phyloP scores from a whole-genome alignment of 2,113 vertebrate genomes.

The Odocoileus hemionus region DNA sequence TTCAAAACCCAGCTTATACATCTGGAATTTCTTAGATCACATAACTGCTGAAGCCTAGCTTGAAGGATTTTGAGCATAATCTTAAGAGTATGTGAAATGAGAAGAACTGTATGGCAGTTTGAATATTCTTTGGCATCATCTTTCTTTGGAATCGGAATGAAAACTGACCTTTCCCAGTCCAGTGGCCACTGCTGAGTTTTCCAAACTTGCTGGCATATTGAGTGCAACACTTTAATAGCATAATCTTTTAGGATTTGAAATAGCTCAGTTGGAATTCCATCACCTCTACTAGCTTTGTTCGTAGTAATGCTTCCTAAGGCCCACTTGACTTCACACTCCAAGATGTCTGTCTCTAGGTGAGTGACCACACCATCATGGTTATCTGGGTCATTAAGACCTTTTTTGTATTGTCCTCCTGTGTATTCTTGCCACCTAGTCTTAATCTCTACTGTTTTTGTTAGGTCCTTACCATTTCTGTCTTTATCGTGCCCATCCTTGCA shows the following conservation, averaged over 20 bases:
- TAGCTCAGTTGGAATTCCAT: neutral
- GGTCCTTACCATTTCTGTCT: neutral
- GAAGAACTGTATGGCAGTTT: neutral
- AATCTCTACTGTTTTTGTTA: neutral
- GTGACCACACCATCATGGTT: neutral
- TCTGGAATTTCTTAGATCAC: neutral
- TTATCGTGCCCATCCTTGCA: neutral
- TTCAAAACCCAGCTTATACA: neutral
- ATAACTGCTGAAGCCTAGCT: neutral
- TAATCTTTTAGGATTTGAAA: neutral
- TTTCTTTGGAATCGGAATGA: neutral
- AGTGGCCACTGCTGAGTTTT: neutral
- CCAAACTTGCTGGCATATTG: neutral
- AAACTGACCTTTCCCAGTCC: neutral
- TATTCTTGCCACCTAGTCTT: neutral
- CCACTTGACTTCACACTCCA: neutral
- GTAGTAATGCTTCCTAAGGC: neutral
- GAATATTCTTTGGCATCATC: neutral
- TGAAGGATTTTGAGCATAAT: neutral
- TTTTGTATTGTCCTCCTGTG: neutral
- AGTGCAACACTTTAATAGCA: neutral
- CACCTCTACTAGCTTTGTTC: neutral
- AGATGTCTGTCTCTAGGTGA: neutral
- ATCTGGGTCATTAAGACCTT: neutral
- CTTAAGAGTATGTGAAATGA: neutral